A percentile compares a stretch with the other conserved stretches of the same genome.
Evolutionary conservation across 2,113 vertebrate genomes (phyloP).

Genomic region (Nipponia nippon): DNA sequence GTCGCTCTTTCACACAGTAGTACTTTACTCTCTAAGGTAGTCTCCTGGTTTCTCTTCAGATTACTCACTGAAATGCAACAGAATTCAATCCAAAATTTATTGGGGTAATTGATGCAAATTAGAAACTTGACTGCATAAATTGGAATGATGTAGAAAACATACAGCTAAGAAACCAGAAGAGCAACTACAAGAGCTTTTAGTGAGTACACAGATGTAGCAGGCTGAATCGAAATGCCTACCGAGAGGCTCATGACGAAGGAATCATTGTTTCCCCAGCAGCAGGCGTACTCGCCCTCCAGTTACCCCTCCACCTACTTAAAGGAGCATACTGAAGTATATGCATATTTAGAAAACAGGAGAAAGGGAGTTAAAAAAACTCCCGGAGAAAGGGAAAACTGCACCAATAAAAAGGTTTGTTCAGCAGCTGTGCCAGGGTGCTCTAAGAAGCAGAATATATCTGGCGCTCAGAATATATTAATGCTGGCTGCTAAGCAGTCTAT

Average conservation of each 20-base stretch:
- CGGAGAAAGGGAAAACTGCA: not conserved
- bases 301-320: not conserved
- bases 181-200: not conserved
- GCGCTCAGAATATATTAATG: not conserved
- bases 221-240: not conserved
- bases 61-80: not conserved
- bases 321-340: not conserved
- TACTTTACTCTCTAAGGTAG: not conserved
- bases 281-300: not conserved
- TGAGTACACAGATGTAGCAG: not conserved
- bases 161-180: not conserved
- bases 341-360: not conserved
- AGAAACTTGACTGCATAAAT: not conserved
- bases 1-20: not conserved
- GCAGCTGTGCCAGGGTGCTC: not conserved
- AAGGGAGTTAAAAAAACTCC: not conserved
- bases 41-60: not conserved
- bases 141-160: not conserved
- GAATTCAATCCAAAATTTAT: not conserved
- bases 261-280: not conserved
- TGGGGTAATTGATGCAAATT: not conserved
- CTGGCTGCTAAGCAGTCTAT: not conserved
- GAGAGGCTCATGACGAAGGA: not conserved
- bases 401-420: not conserved
- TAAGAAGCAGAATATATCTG: not conserved